Conservation (phyloP, 2,113 vertebrate species). For the Syngnathoides biaculeatus region DNA sequence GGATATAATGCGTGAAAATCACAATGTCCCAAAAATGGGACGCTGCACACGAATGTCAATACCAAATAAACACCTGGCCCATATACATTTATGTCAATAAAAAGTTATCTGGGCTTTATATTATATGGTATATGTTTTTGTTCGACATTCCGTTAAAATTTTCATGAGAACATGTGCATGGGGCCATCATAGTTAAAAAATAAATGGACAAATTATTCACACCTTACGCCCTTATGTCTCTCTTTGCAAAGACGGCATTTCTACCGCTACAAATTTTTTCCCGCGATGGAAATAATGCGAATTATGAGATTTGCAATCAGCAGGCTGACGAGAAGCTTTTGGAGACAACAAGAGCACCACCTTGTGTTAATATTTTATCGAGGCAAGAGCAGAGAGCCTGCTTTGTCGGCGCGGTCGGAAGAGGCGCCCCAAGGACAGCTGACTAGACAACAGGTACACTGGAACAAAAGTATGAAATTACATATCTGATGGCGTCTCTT, state of each 20-base stretch:
- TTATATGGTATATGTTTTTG: too few relatives aligned
- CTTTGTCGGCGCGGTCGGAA: not conserved
- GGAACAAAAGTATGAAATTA: slow-evolving; percentile 29
- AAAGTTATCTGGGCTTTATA: too few relatives aligned
- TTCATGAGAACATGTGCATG: not conserved
- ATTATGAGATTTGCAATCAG: not conserved
- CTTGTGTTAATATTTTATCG: slow-evolving; percentile 55
- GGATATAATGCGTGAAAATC: too few relatives aligned
- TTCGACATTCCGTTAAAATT: not conserved
- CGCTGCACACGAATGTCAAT: too few relatives aligned
- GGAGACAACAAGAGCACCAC: slow-evolving; percentile 63
- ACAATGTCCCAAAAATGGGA: too few relatives aligned
- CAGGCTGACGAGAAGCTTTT: slow-evolving; percentile 17
- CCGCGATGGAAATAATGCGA: not conserved
- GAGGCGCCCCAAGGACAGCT: slow-evolving; percentile 11
- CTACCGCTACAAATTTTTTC: not conserved
- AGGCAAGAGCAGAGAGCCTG: not conserved
- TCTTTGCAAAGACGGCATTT: not conserved
- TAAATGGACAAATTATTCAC: not conserved
- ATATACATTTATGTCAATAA: too few relatives aligned
- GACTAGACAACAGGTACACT: slow-evolving; percentile 14
- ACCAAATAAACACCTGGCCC: too few relatives aligned
- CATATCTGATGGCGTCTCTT: not conserved
- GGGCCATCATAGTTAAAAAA: not conserved
- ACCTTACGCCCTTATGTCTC: not conserved